Percentiles rank a stretch among this genome's conserved stretches.
Conservation (phyloP, 2,113 vertebrate species). For the Chiloscyllium plagiosum region DNA sequence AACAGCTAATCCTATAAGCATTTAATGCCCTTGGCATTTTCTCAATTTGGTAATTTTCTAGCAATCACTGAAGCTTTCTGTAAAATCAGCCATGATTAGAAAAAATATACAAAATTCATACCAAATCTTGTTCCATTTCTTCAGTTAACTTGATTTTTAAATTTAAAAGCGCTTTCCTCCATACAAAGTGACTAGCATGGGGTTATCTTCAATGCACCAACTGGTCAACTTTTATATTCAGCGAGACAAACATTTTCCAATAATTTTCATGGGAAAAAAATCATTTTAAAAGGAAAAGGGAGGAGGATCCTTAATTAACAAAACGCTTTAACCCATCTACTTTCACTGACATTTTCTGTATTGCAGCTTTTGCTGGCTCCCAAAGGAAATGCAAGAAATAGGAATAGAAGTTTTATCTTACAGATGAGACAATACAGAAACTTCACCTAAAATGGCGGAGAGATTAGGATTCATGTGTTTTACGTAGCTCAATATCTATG, state of each 20-base stretch:
- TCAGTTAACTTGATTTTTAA: background rate
- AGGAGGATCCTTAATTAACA: slow-evolving; percentile 3
- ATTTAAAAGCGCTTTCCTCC: background rate
- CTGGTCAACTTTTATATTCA: background rate
- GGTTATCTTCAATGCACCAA: background rate
- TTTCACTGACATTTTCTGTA: background rate
- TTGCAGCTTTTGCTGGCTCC: background rate
- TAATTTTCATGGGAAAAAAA: background rate
- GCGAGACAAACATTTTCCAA: background rate
- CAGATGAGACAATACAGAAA: too few species aligned
- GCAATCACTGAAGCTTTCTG: background rate
- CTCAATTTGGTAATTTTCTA: background rate
- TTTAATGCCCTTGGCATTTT: background rate
- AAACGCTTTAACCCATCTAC: background rate
- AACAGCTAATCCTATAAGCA: background rate
- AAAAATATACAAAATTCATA: slow-evolving; percentile 2
- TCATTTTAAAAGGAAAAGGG: background rate
- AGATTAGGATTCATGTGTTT: background rate
- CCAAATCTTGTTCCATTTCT: background rate
- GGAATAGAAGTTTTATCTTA: background rate
- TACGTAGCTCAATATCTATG: background rate
- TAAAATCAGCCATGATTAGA: background rate
- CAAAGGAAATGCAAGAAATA: background rate
- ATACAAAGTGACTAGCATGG: background rate
- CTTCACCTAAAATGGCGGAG: background rate